Evolutionary conservation across 2,888 invertebrate genomes (phyloP).

Genomic region (Amphipoea lucens): DNA sequence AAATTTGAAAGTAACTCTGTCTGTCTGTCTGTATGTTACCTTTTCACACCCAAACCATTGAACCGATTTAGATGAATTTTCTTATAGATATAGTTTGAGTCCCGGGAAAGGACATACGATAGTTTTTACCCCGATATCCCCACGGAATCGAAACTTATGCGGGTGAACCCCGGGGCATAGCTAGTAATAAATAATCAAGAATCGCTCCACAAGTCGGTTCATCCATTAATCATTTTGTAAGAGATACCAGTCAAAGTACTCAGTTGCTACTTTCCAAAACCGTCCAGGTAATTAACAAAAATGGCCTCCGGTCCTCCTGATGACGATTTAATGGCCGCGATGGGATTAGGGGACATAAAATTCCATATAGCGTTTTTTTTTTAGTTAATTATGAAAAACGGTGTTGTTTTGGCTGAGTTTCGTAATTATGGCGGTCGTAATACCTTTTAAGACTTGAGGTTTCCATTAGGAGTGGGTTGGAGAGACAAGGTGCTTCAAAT

Average conservation of each 20-base stretch:
- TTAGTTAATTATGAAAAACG: constrained; percentile 53
- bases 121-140: too few relatives aligned
- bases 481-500: constrained; percentile 3
- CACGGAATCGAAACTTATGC: too few relatives aligned
- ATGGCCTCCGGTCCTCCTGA: constrained; percentile 25
- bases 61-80: too few relatives aligned
- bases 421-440: constrained; percentile 39
- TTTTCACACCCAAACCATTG: too few relatives aligned
- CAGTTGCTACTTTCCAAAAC: constrained; percentile 25
- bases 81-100: too few relatives aligned
- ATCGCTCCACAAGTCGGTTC: background rate
- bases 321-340: constrained; percentile 51
- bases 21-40: too few relatives aligned
- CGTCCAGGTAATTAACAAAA: constrained; percentile 45
- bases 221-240: constrained; percentile 24
- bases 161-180: too few relatives aligned
- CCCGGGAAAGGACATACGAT: too few relatives aligned
- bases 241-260: constrained; percentile 1
- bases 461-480: constrained; percentile 21
- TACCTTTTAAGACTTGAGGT: constrained; percentile 39
- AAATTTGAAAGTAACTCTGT: too few relatives aligned
- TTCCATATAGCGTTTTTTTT: constrained; percentile 42
- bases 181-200: constrained; percentile 18
- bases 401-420: constrained; percentile 40
- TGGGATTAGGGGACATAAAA: constrained; percentile 50